Evolutionary conservation across 1,140 invertebrate species (phyloP).

Genomic region (Drosophila lowei): DNA sequence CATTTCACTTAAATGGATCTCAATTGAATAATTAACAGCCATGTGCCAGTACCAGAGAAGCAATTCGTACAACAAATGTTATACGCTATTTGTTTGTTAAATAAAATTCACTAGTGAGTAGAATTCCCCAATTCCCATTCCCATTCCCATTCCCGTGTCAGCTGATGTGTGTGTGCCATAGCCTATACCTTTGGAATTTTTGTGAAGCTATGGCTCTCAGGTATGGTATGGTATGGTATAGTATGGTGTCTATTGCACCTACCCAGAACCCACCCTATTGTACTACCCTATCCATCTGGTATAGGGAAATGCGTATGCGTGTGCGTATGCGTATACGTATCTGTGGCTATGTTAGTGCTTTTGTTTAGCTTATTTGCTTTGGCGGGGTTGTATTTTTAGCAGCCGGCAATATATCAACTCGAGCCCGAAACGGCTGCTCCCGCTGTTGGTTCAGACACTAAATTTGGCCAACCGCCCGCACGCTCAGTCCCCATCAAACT

Average conservation of each 20-base stretch:
- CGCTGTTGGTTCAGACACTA: conserved; percentile 29
- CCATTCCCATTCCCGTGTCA: conserved; percentile 23
- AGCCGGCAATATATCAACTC: conserved; percentile 72
- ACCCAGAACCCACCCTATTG: not conserved
- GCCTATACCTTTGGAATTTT: conserved; percentile 29
- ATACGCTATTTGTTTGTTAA: conserved; percentile 64
- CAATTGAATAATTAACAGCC: conserved; percentile 81
- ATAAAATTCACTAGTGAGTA: conserved; percentile 24
- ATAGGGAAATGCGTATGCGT: too few species aligned
- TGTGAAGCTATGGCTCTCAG: not conserved
- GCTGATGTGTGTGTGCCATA: conserved; percentile 30
- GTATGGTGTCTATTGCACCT: not conserved
- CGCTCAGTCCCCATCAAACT: conserved; percentile 50
- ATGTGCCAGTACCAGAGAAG: conserved; percentile 60
- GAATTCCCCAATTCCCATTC: conserved; percentile 3
- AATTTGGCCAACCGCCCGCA: conserved; percentile 49
- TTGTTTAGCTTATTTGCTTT: conserved; percentile 62
- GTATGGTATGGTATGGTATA: too few species aligned
- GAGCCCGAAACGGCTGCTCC: not conserved
- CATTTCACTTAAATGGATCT: conserved; percentile 70
- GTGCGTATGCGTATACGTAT: not conserved
- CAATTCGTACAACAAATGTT: conserved; percentile 75
- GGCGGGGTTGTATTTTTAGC: conserved; percentile 68
- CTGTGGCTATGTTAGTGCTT: conserved; percentile 13
- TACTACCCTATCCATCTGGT: conserved; percentile 16